Conservation (phyloP, 2,888 invertebrate genomes). For the Neuroscelio doddi region DNA sequence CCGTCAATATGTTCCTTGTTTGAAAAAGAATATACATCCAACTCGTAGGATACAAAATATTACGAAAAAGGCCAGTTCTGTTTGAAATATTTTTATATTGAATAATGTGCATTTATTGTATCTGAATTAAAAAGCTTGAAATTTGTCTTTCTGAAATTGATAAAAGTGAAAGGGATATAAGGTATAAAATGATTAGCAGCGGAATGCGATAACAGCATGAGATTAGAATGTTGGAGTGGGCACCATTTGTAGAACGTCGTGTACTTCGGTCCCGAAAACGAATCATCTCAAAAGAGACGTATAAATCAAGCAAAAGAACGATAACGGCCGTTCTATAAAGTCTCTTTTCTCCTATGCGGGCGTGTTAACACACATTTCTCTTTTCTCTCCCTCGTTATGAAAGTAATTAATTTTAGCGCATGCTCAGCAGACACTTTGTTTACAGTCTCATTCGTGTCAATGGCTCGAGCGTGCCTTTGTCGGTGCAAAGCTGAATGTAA, state of each 20-base stretch:
- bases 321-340: neutral
- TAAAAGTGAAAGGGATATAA: too few relatives aligned
- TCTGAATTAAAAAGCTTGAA: too few relatives aligned
- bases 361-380: conserved; percentile 13
- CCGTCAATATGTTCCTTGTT: too few relatives aligned
- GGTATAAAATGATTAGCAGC: too few relatives aligned
- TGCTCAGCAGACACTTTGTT: conserved; percentile 40
- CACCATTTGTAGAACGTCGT: neutral
- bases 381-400: conserved; percentile 13
- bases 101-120: too few relatives aligned
- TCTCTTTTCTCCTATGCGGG: neutral
- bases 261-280: conserved; percentile 7
- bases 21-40: too few relatives aligned
- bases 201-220: too few relatives aligned
- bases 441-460: conserved; percentile 45
- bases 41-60: too few relatives aligned
- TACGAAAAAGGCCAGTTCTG: too few relatives aligned
- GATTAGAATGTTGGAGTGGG: too few relatives aligned
- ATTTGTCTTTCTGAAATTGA: too few relatives aligned
- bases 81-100: too few relatives aligned
- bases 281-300: conserved; percentile 6
- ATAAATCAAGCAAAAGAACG: conserved; percentile 1
- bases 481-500: conserved; percentile 36
- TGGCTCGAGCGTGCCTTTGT: conserved; percentile 41
- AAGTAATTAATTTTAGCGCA: conserved; percentile 45